Conservation (phyloP, 2,113 vertebrate species). For the Carlito syrichta region DNA sequence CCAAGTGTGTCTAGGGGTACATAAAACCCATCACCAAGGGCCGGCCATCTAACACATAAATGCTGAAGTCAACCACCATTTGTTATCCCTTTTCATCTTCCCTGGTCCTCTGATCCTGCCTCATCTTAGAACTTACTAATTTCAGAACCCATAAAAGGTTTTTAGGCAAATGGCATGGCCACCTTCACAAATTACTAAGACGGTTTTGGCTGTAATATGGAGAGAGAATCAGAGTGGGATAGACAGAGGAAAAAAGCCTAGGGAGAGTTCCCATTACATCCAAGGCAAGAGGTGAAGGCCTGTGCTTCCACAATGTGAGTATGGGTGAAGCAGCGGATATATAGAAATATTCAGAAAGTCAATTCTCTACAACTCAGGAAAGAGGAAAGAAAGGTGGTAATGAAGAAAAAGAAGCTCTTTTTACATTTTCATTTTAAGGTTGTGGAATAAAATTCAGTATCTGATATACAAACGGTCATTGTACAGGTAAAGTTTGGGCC, state of each 20-base stretch:
- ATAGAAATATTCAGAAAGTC: background rate
- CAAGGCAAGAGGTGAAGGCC: background rate
- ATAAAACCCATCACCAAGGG: fast-evolving
- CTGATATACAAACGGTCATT: too few relatives aligned
- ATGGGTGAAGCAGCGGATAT: background rate
- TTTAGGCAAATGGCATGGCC: background rate
- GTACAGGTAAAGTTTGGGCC: too few relatives aligned
- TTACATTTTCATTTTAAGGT: too few relatives aligned
- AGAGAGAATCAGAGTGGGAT: background rate
- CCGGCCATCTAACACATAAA: background rate
- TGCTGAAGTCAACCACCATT: background rate
- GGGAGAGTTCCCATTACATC: background rate
- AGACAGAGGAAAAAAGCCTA: background rate
- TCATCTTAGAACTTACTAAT: background rate
- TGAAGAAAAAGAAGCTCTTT: too few relatives aligned
- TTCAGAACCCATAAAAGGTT: background rate
- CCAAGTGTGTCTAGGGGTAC: background rate
- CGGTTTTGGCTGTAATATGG: background rate
- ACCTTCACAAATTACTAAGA: background rate
- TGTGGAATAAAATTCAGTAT: too few relatives aligned
- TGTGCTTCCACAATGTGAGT: background rate
- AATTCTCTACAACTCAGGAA: background rate
- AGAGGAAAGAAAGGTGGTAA: background rate
- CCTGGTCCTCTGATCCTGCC: background rate
- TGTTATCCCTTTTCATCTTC: background rate